Base-by-base conservation (phyloP, 2,797 vertebrate species). In the Thalassophryne amazonica region DNA sequence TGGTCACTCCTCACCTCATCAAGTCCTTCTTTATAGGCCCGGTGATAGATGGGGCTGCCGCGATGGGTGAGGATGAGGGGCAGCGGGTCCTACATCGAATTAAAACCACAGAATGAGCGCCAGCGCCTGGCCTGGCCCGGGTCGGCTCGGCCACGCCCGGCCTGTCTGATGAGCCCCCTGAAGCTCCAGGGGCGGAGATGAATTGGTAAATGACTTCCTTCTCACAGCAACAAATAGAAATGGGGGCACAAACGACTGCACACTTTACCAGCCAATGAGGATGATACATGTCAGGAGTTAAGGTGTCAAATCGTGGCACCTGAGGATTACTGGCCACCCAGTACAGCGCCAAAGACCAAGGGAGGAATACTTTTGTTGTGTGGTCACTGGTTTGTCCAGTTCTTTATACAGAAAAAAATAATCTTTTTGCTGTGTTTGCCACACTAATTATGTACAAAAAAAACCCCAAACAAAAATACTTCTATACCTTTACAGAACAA, bases 1-100 rank as follows among this genome's bases (percentile, higher is more conserved):
- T 74, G 70, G 75, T 74, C 62, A 61, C 80, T 81, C 76, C 81
- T 82, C 81, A 80, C 78, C 86, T 87, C 62, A 83, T 86, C 83
- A 87, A 83, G 81, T 75, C 78, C 56, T 81, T 74, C 75, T 87
- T 82, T 87, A 88, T 82, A 73, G 80, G 80, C 60, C 42, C 5
- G 0, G 1, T 88, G 86, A 89, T 88, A 46, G 76, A 89, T 85
- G 86, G 69, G 62, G 29, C 66, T 80, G 84, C 78, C 73, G 63
- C 23, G 62, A 54, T 39, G 69, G 74, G 54, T 58, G 76, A 69
- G 66, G 62, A 56, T 60, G 73, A 58, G 66, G 52, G 68, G 73
- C 13, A 59, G 71, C 60, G 66, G 51, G 73, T 54, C 48, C 66
- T 43, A 50, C 41, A 60, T 74, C 38, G 50, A 81, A 85, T 69